A percentile compares a stretch with the other conserved stretches of the same genome.
phyloP scores from a whole-genome alignment of 2,888 invertebrate genomes.

The Portevinia maculata region DNA sequence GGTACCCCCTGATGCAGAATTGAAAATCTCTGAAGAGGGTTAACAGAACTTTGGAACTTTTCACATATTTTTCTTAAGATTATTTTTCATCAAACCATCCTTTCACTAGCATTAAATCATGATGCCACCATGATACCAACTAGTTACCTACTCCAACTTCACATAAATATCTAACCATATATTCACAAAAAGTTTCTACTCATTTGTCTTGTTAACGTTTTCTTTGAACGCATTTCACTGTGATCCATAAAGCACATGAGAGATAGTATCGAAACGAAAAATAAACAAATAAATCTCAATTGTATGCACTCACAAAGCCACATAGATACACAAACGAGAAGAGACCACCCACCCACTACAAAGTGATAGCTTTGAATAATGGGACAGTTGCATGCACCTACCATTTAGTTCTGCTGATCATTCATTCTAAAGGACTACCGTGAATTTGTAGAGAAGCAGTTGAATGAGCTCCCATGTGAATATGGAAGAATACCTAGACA shows the following conservation, averaged over 20 bases:
- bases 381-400: conserved; percentile 70
- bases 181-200: conserved; percentile 11
- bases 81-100: neutral
- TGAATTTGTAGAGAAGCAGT: conserved; percentile 32
- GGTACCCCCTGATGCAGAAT: too few species aligned
- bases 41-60: neutral
- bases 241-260: conserved; percentile 56
- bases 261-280: conserved; percentile 46
- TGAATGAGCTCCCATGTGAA: conserved; percentile 30
- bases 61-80: neutral
- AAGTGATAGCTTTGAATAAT: conserved; percentile 72
- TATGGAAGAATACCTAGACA: conserved; percentile 4
- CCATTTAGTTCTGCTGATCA: conserved; percentile 64
- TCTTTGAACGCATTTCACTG: conserved; percentile 28
- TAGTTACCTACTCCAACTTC: neutral
- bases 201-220: conserved; percentile 21
- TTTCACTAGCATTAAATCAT: neutral
- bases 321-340: conserved; percentile 11
- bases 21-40: too few species aligned
- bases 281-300: conserved; percentile 17
- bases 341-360: conserved; percentile 67
- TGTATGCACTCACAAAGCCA: conserved; percentile 13
- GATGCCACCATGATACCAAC: conserved; percentile 8
- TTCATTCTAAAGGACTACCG: conserved; percentile 60
- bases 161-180: neutral